Evolutionary conservation across 2,888 invertebrate genomes (phyloP), one percentile per base, ranked within the genome.

Genomic region (Monoplex corrugatus): DNA sequence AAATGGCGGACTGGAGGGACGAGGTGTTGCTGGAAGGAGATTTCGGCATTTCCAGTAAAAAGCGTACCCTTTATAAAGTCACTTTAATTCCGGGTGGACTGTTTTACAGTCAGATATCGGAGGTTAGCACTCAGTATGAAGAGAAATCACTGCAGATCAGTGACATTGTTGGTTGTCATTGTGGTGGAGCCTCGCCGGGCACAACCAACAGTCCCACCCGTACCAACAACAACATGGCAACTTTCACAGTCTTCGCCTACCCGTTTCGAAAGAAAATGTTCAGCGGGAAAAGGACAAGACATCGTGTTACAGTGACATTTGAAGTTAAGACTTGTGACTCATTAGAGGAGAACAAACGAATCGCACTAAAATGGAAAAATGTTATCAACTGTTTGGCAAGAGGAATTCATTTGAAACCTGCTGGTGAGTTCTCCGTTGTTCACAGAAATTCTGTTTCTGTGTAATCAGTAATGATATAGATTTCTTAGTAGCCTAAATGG

Each of bases 161-260:
- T 87, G 95, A 95, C 92, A 92, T 95, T 78, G 92, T 95, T 28
- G 95, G 95, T 13, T 95, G 95, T 90, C 93, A 94, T 78, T 93
- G 94, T 85, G 63, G 75, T 40, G 32, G 35, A 13, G 40, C 28
- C 28, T 44, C 85, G 16, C 78, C 28, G 23, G 6, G 23, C 43
- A 40, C 5, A 75, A 75, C 16, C 38, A 38, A 75, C 43, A 80
- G 78, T 43, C 84, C 85, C 10, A 43, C 75, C 57, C 68, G 92
- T 91, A 89, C 91, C 87, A 90, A 93, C 91, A 90, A 57, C 57
- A 57, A 91, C 91, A 85, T 80, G 44, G 93, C 93, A 80, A 95
- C 94, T 89, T 91, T 95, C 32, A 93, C 94, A 13, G 88, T 95
- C 6, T 95, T 94, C 93, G 92, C 94, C 5, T 95, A 95, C 90